Base-by-base conservation (phyloP, 2,888 invertebrate species). In the Druceiella hillmani region DNA sequence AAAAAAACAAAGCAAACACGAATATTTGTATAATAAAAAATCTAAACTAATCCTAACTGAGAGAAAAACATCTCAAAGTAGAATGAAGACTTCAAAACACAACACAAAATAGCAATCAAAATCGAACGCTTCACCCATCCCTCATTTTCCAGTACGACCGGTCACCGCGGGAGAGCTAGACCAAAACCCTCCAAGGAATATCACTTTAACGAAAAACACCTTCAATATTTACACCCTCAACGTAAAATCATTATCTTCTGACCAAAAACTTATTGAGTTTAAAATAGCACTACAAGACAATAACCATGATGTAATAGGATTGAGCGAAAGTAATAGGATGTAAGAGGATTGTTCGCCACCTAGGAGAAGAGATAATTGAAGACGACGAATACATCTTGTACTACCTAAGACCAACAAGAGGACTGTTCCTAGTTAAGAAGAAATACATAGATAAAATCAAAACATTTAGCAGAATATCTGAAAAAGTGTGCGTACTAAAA, bases 161-260 rank as follows among this genome's bases (percentile, higher is more conserved):
- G 48, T 48, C 46, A 46, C 47, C 45, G 49, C 34, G 49, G 45
- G 44, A 46, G 43, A 49, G 40, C 25, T 34, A 28, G 46, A n/a
- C n/a, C n/a, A n/a, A n/a, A n/a, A n/a, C n/a, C n/a, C 4, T 26
- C 47, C 45, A 46, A 43, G 31, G 14, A 41, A 13, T 40, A 27
- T 7, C 28, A 37, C 10, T n/a, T 22, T 31, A 38, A 29, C 6
- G 30, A 35, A 34, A 43, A 7, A 15, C 5, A 34, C n/a, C 3
- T 16, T 40, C 10, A 16, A 40, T 6, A 43, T 42, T 16, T 41
- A 39, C 16, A 41, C 45, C 10, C 32, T 41, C 26, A 48, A 44
- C 26, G 37, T 40, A 9, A 44, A 13, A 39, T 36, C 44, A n/a
- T 15, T 44, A 16, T 46, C 43, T 7, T 38, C 46, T 3, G 38